These are phyloP conservation scores for Chaenogobius annularis DNA, from an alignment of 2,113 vertebrate species.

Conservation along the genomic window DNA sequence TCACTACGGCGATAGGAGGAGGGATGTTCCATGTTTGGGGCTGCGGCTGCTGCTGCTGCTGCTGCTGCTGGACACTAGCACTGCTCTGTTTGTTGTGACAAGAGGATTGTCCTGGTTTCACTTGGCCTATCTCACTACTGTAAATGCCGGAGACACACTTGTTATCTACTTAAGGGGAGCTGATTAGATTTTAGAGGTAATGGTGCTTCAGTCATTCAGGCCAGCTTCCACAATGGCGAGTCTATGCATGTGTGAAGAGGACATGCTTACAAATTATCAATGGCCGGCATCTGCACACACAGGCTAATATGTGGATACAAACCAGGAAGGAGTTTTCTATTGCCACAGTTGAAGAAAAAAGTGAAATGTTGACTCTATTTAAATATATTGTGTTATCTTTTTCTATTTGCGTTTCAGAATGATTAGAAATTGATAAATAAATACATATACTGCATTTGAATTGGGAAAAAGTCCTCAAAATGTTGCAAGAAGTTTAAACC, in stretches of 20 bases:
- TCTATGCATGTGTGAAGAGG: constrained; percentile 68
- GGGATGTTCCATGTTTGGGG: constrained; percentile 39
- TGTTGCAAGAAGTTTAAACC: too few species aligned
- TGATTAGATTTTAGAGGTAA: constrained; percentile 72
- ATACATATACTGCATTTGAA: too few species aligned
- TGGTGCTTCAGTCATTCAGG: constrained; percentile 66
- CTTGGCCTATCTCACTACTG: constrained; percentile 70
- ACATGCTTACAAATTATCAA: constrained; percentile 50
- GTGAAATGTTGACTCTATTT: background rate
- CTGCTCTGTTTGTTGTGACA: constrained; percentile 58
- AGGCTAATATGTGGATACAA: constrained; percentile 48
- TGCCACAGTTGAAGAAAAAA: constrained; percentile 16
- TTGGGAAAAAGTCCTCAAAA: too few species aligned
- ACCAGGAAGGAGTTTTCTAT: constrained; percentile 39
- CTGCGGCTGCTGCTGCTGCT: background rate
- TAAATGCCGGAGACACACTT: constrained; percentile 74
- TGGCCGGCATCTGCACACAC: constrained; percentile 40
- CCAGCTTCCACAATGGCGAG: constrained; percentile 54
- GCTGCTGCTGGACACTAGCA: constrained; percentile 11
- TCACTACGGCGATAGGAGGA: constrained; percentile 43
- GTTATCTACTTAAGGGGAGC: constrained; percentile 72
- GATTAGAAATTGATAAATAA: too few species aligned
- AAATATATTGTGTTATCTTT: background rate
- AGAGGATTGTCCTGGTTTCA: constrained; percentile 61
- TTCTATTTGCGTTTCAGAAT: background rate